Percentiles rank a stretch among this genome's conserved stretches.
Evolutionary conservation across 2,888 invertebrate species (phyloP).

Genomic region (Ophioninae sp.): DNA sequence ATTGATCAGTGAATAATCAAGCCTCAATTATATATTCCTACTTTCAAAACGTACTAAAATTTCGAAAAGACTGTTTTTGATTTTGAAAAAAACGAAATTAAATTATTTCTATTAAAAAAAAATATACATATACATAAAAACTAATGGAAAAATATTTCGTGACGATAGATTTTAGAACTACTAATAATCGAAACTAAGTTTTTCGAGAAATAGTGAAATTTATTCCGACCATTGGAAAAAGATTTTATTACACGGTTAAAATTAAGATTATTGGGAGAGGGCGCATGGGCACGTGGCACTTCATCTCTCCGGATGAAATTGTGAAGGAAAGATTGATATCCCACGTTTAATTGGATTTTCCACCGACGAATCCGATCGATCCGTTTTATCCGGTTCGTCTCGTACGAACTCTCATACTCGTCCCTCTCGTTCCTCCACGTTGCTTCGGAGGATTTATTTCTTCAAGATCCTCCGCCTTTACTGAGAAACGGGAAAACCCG

Average conservation of each 20-base stretch:
- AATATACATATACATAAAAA: not conserved
- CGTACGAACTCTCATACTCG: constrained; percentile 15
- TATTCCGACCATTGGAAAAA: constrained; percentile 46
- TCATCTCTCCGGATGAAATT: constrained; percentile 59
- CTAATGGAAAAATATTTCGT: not conserved
- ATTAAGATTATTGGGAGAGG: constrained; percentile 50
- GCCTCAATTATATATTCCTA: too few relatives aligned
- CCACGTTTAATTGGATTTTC: constrained; percentile 63
- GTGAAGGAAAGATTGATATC: constrained; percentile 63
- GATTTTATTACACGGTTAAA: constrained; percentile 51
- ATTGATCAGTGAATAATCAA: too few relatives aligned
- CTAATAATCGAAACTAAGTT: not conserved
- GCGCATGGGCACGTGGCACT: constrained; percentile 47
- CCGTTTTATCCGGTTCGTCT: constrained; percentile 19
- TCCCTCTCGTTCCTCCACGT: constrained; percentile 47
- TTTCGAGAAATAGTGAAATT: constrained; percentile 39
- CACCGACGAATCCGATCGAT: constrained; percentile 61
- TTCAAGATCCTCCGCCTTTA: constrained; percentile 42
- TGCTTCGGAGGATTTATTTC: constrained; percentile 59
- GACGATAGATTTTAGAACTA: not conserved
- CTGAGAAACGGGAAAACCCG: constrained; percentile 52
- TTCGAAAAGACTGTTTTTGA: too few relatives aligned
- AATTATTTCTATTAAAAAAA: too few relatives aligned
- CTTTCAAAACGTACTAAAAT: too few relatives aligned
- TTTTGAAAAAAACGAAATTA: too few relatives aligned